Evolutionary conservation across 2,113 vertebrate species (phyloP), one percentile per base, ranked within the genome.

Genomic region (Bagarius yarrelli): DNA sequence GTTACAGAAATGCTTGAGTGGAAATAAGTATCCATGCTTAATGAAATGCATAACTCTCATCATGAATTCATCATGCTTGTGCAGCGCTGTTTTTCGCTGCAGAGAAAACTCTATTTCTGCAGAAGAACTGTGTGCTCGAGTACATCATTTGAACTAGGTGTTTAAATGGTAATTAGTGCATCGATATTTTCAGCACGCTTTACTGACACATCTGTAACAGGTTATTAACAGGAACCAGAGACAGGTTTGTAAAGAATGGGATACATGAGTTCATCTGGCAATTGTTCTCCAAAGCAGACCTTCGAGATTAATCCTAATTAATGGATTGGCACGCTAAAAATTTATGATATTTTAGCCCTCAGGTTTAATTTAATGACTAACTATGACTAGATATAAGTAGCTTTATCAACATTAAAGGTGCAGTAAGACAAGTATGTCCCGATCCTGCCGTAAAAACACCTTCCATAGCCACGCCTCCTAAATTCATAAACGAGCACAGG

Each of bases 21-120:
- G 40, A 50, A 36, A 72, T 72, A 30, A 80, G 63, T 72, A 14
- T 21, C 36, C 67, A 18, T 72, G 78, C 27, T 80, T 34, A 72
- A 72, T 61, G 36, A 47, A 56, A 55, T 59, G 11, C 25, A 69
- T 69, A 69, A 18, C 40, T 34, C 32, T 71, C 78, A 60, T 44
- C 18, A 79, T 14, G 53, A 44, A 69, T 57, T 79, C 69, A 79
- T 18, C 5, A 1, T 30, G 9, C 8, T 25, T 69, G 25, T 6
- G 19, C 16, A 56, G 44, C n/a, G 50, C 67, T 50, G 66, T 14
- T 25, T 14, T 25, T 47, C 66, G 8, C 40, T 8, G 23, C 23
- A 36, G 47, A n/a, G 23, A 52, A 16, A 71, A 50, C 50, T 8
- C 50, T 0, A 2, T 11, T 27, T 50, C 2, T 50, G 44, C 67